Evolutionary conservation across 2,797 vertebrate species (phyloP), one percentile per base, ranked within the genome.

Genomic region (Peromyscus attwateri): DNA sequence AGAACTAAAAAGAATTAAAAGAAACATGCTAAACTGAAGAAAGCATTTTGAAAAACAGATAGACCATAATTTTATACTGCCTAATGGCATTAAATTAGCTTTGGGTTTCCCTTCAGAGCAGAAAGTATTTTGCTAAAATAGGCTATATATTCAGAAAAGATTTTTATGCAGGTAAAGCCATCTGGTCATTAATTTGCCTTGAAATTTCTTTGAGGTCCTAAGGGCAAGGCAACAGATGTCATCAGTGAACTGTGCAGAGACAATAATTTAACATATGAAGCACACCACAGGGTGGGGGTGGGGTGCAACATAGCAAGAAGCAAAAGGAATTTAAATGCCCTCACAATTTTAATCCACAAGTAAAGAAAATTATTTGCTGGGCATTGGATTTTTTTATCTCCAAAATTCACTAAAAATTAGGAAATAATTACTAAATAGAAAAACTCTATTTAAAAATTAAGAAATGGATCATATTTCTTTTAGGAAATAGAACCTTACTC

Each of bases 171-270:
- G 81, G 95, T 97, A 89, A 95, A 95, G 68, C 94, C 96, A 97
- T 96, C 94, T 98, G 92, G 93, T 64, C 21, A 27, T 94, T 96
- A 96, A 96, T 96, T 96, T 95, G 43, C 66, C 87, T 97, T 88
- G 93, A 95, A 97, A 93, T 96, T 95, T 93, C 71, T 83, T 49
- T 23, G 21, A 93, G 90, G 57, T 80, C 43, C 92, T 91, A 12
- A 97, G 84, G 84, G 97, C 83, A 97, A 92, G 96, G 87, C 37
- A 79, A 57, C 94, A 97, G 95, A 96, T 96, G 89, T 94, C 81
- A 90, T n/a, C 87, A 92, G 40, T 77, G 94, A 96, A 80, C 87
- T 96, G 49, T 91, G 64, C 3, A 92, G 71, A 95, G 68, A 89
- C 34, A 93, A 97, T 92, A 49, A 91, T 29, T 93, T 89, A 73